A percentile compares a stretch with the other conserved stretches of the same genome.
Conservation (phyloP, 2,888 invertebrate genomes). For the Stenoptilia bipunctidactyla region DNA sequence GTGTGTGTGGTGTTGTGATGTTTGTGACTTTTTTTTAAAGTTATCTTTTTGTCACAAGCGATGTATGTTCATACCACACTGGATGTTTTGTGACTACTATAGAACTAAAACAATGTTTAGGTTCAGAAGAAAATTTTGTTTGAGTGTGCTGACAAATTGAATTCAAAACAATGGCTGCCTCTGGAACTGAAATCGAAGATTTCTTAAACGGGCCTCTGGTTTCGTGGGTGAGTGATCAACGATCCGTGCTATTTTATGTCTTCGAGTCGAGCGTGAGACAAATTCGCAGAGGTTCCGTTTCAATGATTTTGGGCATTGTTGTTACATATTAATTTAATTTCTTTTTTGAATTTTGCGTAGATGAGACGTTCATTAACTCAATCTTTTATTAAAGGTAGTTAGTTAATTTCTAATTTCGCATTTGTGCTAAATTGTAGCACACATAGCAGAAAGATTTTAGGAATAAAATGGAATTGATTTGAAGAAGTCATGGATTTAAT, state of each 20-base stretch:
- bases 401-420: too few relatives aligned
- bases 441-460: too few relatives aligned
- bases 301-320: conserved; percentile 25
- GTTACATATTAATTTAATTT: too few relatives aligned
- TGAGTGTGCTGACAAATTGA: conserved; percentile 20
- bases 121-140: conserved; percentile 19
- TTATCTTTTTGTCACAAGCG: neutral
- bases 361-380: too few relatives aligned
- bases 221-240: conserved; percentile 82
- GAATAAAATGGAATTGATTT: too few relatives aligned
- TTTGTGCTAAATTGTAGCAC: too few relatives aligned
- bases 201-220: conserved; percentile 87
- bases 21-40: neutral
- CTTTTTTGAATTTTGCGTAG: too few relatives aligned
- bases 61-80: neutral
- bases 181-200: conserved; percentile 83
- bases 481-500: too few relatives aligned
- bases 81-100: conserved; percentile 12
- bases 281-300: conserved; percentile 40
- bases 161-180: conserved; percentile 67
- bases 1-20: neutral
- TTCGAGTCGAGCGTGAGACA: too few relatives aligned
- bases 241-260: conserved; percentile 26
- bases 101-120: conserved; percentile 43
- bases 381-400: too few relatives aligned